These are phyloP conservation scores for Formica aserva DNA, from an alignment of 2,888 invertebrate genomes.

Conservation along the genomic window DNA sequence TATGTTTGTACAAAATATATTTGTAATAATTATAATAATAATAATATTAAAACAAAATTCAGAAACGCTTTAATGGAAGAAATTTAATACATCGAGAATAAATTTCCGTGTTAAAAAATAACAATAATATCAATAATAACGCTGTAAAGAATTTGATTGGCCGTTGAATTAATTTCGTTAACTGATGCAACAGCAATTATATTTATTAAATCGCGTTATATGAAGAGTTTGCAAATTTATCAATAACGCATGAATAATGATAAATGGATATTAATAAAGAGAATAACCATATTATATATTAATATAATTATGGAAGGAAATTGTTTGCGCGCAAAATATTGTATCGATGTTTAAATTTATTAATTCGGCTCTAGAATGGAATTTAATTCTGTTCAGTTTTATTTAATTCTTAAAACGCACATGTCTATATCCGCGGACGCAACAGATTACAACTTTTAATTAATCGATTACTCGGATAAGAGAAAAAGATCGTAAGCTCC, in stretches of 20 bases:
- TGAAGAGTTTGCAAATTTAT: constrained; percentile 22
- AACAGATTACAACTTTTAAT: constrained; percentile 38
- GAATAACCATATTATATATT: constrained; percentile 25
- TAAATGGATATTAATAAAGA: constrained; percentile 31
- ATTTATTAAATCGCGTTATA: constrained; percentile 27
- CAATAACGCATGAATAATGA: constrained; percentile 33
- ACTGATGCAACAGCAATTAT: constrained; percentile 18
- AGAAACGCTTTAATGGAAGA: background rate
- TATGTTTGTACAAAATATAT: too few relatives aligned
- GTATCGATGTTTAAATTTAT: constrained; percentile 5
- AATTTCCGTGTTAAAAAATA: background rate
- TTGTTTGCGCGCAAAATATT: constrained; percentile 3
- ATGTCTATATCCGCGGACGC: background rate
- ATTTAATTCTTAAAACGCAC: constrained; percentile 7
- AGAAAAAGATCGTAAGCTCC: constrained; percentile 25
- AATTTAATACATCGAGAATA: background rate
- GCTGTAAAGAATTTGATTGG: background rate
- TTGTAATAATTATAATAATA: too few relatives aligned
- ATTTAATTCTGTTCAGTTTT: background rate
- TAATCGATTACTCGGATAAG: constrained; percentile 18
- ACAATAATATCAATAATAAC: background rate
- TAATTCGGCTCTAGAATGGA: background rate
- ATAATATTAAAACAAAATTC: background rate
- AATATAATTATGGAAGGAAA: constrained; percentile 35
- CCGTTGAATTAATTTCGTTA: constrained; percentile 37